These are phyloP conservation scores for Trachymyrmex septentrionalis DNA, from an alignment of 1,140 invertebrate species.

Conservation along the genomic window DNA sequence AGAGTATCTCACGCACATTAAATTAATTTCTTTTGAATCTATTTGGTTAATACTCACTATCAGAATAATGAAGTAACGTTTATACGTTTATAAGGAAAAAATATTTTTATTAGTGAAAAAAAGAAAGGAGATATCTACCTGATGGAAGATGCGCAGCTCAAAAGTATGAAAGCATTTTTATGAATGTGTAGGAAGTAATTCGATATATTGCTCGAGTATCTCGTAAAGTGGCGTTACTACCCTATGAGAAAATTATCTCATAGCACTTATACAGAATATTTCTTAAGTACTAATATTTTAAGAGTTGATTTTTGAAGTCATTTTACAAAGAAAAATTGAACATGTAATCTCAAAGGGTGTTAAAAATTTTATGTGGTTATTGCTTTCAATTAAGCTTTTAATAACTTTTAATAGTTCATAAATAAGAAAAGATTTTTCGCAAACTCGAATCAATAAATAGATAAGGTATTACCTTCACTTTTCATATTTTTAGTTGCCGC, in stretches of 20 bases:
- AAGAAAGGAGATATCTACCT: neutral
- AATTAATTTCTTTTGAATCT: neutral
- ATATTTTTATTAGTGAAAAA: slow-evolving; percentile 45
- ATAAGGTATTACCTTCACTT: neutral
- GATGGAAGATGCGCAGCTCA: neutral
- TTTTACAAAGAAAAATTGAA: neutral
- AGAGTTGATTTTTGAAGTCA: neutral
- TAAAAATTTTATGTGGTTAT: too few species aligned
- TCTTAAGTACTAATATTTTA: neutral
- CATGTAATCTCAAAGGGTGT: neutral
- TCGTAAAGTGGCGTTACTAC: slow-evolving; percentile 27
- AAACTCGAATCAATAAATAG: neutral
- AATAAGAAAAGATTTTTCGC: neutral
- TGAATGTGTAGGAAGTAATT: slow-evolving; percentile 21
- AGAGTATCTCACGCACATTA: neutral
- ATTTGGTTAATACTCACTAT: neutral
- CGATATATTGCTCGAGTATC: slow-evolving; percentile 19
- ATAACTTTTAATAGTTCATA: neutral
- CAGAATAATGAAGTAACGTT: slow-evolving; percentile 14
- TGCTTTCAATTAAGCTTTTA: too few species aligned
- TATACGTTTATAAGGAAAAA: neutral
- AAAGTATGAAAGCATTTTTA: slow-evolving; percentile 34
- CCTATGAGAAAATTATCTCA: slow-evolving; percentile 17
- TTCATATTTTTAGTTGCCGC: neutral
- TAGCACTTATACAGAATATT: neutral